phyloP scores from a whole-genome alignment of 2,888 invertebrate genomes.

The Diogma glabrata region DNA sequence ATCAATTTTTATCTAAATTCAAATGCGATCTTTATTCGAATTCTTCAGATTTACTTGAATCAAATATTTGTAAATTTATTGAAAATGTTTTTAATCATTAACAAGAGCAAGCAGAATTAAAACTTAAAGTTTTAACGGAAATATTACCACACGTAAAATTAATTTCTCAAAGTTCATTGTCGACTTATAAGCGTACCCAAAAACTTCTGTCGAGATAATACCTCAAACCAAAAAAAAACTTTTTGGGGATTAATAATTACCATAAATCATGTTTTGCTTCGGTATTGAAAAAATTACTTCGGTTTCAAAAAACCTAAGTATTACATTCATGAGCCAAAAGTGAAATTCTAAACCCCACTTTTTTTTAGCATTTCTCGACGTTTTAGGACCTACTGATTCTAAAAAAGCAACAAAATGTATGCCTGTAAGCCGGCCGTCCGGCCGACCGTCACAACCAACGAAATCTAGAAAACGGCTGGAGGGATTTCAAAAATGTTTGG shows the following conservation, averaged over 20 bases:
- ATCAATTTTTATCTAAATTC: not conserved
- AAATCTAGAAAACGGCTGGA: no score
- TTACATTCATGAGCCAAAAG: no score
- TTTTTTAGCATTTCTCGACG: no score
- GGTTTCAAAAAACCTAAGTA: no score
- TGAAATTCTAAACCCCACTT: no score
- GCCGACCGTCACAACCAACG: no score
- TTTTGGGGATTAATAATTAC: not conserved
- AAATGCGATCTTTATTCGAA: not conserved
- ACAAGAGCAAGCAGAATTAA: not conserved
- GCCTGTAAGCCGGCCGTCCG: no score
- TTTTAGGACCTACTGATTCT: no score
- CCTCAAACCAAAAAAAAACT: not conserved
- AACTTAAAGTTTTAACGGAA: not conserved
- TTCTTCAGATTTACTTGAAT: not conserved
- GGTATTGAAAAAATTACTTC: no score
- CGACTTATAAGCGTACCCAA: not conserved
- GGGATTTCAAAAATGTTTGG: no score
- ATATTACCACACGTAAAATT: not conserved
- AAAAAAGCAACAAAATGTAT: no score
- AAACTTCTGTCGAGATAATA: not conserved
- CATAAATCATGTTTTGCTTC: not conserved
- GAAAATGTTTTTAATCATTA: not conserved
- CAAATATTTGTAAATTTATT: not conserved
- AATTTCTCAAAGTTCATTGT: not conserved